Base-by-base conservation (phyloP, 2,888 invertebrate genomes). In the Itoplectis maculator region DNA sequence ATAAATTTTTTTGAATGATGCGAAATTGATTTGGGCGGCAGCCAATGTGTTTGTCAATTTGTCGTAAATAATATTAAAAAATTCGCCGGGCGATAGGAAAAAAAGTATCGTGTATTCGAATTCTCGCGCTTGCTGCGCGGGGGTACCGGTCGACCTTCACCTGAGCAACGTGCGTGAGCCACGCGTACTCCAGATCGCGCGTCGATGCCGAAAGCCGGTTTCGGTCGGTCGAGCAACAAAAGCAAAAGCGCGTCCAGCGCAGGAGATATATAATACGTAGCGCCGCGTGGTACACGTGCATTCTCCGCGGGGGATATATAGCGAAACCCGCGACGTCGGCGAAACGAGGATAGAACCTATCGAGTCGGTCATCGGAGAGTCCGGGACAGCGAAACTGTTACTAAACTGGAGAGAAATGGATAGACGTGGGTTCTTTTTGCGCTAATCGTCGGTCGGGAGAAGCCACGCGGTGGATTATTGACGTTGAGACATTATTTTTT, bases 101-200 rank as follows among this genome's bases (percentile, higher is more conserved):
- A 54, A 54, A 51, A 51, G 2, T 3, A 23, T 49, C 18, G 11
- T 0, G 2, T 20, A 54, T 13, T 54, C 11, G 9, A 23, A 54
- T 54, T 23, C 23, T 20, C 11, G 23, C 20, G 51, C 8, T 18
- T n/a, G 18, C 18, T 51, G 13, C 2, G 11, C 9, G 18, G 18
- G 23, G 9, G 23, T n/a, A 68, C 74, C 66, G 61, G 79, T 84
- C 80, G 85, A 80, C 84, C 85, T 84, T 73, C 81, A 79, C 72
- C 78, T 49, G 70, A n/a, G 81, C 75, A 66, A 78, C 66, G 20
- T 47, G 76, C 72, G 72, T 75, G 66, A 80, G 66, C 47, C 61
- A 5, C 29, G 49, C 51, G 45, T 54, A 66, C 77, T 72, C 69
- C 54, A 78, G 61, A 81, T 81, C 68, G 54, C 72, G 47, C 63